Conservation (phyloP, 2,888 invertebrate genomes). For the Tetragonisca angustula region DNA sequence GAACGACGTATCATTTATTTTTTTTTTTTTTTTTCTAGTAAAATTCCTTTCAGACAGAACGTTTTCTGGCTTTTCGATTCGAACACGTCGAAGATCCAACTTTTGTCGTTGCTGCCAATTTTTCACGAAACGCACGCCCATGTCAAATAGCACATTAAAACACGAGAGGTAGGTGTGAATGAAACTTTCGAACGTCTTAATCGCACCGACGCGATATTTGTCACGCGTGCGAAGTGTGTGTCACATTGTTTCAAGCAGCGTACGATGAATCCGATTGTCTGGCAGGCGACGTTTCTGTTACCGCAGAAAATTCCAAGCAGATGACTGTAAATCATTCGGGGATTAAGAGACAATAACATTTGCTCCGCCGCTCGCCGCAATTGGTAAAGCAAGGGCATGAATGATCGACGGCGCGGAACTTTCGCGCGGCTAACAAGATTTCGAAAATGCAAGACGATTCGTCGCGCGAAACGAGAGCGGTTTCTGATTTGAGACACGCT, state of each 20-base stretch:
- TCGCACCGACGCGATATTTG: slow-evolving; percentile 8
- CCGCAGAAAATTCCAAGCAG: slow-evolving; percentile 6
- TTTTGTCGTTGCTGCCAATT: neutral
- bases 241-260: neutral
- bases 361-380: neutral
- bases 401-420: slow-evolving; percentile 17
- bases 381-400: neutral
- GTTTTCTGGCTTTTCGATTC: neutral
- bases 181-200: slow-evolving; percentile 34
- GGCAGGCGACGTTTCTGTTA: neutral
- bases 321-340: slow-evolving; percentile 26
- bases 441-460: slow-evolving; percentile 49
- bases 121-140: neutral
- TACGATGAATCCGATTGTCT: slow-evolving; percentile 6
- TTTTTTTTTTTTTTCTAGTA: too few relatives aligned
- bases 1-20: neutral
- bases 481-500: slow-evolving; percentile 45
- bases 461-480: slow-evolving; percentile 42
- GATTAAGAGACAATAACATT: slow-evolving; percentile 26
- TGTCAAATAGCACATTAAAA: slow-evolving; percentile 27
- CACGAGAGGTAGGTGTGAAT: slow-evolving; percentile 25
- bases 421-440: slow-evolving; percentile 6
- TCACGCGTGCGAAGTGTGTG: neutral
- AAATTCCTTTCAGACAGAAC: neutral
- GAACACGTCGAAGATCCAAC: neutral